These are phyloP conservation scores for Aythya baeri DNA, from an alignment of 2,113 vertebrate genomes.

Conservation along the genomic window DNA sequence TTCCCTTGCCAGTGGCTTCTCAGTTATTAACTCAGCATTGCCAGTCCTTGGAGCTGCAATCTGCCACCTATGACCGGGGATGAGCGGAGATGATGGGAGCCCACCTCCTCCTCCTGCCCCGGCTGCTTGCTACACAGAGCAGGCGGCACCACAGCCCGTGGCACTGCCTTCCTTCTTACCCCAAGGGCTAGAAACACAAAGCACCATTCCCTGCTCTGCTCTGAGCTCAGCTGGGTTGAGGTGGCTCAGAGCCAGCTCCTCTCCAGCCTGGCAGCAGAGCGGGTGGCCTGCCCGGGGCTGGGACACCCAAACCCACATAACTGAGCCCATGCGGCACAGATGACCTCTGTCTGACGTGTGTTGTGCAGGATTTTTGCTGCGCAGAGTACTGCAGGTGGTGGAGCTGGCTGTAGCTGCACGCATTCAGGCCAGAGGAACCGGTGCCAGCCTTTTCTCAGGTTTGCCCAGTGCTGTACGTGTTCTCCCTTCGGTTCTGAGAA, in stretches of 20 bases:
- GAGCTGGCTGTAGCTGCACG: not conserved
- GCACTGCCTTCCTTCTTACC: not conserved
- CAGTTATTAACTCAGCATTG: not conserved
- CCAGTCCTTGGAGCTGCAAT: not conserved
- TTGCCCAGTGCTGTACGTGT: not conserved
- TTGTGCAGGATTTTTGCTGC: not conserved
- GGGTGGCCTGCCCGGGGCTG: not conserved
- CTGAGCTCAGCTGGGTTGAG: not conserved
- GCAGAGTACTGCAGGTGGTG: not conserved
- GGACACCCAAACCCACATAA: not conserved
- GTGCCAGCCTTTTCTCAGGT: not conserved
- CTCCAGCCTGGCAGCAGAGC: not conserved
- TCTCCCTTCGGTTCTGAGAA: not conserved
- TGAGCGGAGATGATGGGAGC: not conserved
- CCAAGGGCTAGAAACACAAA: not conserved
- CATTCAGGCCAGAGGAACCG: not conserved
- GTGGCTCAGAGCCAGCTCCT: not conserved
- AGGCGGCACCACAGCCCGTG: not conserved
- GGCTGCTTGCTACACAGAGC: not conserved
- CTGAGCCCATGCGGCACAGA: not conserved
- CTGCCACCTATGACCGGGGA: accelerated
- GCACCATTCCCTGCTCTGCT: not conserved
- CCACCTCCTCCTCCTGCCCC: not conserved
- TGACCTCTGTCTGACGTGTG: not conserved
- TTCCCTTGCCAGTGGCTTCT: not conserved